These are phyloP conservation scores for Corella eumyota DNA, from an alignment of 23 tunicate genomes.

Conservation along the genomic window DNA sequence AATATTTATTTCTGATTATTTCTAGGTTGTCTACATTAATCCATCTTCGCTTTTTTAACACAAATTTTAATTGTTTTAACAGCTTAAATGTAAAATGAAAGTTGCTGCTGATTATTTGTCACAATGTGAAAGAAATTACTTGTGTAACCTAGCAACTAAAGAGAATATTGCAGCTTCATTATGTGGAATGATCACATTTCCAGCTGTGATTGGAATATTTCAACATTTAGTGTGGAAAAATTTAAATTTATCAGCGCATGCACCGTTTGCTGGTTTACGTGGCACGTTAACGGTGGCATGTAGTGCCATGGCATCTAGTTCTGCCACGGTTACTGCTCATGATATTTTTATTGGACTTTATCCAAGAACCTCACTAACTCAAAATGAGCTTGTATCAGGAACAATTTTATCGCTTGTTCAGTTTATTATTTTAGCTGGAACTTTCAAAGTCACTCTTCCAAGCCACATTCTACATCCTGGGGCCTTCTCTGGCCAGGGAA, in stretches of 20 bases:
- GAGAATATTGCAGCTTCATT: constrained; percentile 5
- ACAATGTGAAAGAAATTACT: no score
- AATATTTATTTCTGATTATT: no score
- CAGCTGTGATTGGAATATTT: constrained; percentile 35
- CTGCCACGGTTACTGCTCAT: constrained; percentile 6
- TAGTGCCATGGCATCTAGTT: constrained; percentile 14
- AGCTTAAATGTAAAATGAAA: no score
- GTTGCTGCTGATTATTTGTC: no score
- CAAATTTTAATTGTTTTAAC: no score
- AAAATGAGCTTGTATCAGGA: constrained; percentile 1
- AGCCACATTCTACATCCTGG: constrained; percentile 79
- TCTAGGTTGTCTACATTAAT: no score
- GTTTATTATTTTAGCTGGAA: constrained; percentile 29
- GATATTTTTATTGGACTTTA: constrained; percentile 1
- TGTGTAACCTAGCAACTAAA: background rate
- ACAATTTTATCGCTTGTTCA: constrained; percentile 14
- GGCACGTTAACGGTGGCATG: constrained; percentile 11
- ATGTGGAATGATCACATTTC: constrained; percentile 46
- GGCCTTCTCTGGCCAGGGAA: constrained; percentile 41
- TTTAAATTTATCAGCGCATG: constrained; percentile 34
- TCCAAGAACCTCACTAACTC: background rate
- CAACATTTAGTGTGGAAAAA: constrained; percentile 56
- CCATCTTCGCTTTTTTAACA: no score
- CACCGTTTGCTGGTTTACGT: constrained; percentile 22
- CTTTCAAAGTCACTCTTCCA: constrained; percentile 33